Base-by-base conservation (phyloP, 2,113 vertebrate species). In the Pseudorectes ferrugineus region DNA sequence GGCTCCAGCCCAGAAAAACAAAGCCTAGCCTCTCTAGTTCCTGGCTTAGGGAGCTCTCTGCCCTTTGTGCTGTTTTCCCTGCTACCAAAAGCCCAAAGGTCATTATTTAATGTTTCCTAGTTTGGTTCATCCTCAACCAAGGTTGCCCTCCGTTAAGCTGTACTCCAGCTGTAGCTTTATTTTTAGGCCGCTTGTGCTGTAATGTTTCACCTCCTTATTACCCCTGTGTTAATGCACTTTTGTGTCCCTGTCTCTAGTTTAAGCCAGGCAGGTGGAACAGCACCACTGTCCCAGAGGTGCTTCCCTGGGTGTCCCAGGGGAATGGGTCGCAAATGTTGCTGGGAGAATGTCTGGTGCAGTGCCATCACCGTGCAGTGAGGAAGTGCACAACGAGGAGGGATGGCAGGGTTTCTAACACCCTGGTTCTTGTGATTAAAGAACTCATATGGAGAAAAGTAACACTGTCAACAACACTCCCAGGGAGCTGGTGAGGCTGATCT, bases 331-430 rank as follows among this genome's bases (percentile, higher is more conserved):
- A 61, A 25, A 61, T 5, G 17, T 6, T 2, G 5, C 63, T 88
- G 54, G 55, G 54, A 45, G 12, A 38, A 17, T 2, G 7, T 20
- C 66, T 48, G 67, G 15, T 52, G 38, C 40, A 33, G 23, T 17
- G 42, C 35, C 48, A 33, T 21, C 0, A 0, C 45, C 5, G 2
- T 4, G 0, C 45, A 10, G 2, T 2, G 35, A 38, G 11, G 55
- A 82, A 66, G 76, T 23, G 43, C 29, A 73, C 11, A 23, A 2
- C 7, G 2, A 88, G 72, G 31, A 57, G 66, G 46, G 33, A 36
- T 23, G 36, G 52, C 24, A 78, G 66, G 23, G 63, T 63, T 75
- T 45, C 48, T 79, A 38, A 57, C 71, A 68, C 10, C 26, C 23
- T 71, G 51, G 0, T 9, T 74, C 49, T 85, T 49, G 42, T 78